phyloP scores from a whole-genome alignment of 2,113 vertebrate species.

The Hippopotamus amphibius region DNA sequence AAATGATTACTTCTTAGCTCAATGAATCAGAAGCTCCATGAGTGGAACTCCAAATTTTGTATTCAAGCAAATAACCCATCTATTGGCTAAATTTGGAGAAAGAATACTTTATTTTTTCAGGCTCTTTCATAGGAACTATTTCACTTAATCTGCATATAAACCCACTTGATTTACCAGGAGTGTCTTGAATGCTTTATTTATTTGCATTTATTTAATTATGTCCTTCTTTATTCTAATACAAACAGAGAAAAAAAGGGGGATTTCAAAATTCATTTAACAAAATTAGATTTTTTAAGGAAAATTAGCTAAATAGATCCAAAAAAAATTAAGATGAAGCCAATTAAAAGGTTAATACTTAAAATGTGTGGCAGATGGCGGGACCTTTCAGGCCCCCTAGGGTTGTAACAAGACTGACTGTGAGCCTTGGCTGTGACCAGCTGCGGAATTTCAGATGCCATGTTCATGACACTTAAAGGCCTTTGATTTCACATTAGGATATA shows the following conservation, averaged over 20 bases:
- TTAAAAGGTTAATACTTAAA: slow-evolving; percentile 43
- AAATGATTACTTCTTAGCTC: background rate
- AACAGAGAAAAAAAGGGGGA: background rate
- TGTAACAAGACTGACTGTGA: background rate
- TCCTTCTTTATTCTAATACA: background rate
- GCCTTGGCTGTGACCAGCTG: background rate
- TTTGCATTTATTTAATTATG: background rate
- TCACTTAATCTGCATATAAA: background rate
- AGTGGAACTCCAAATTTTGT: background rate
- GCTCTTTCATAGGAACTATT: background rate
- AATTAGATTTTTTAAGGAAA: background rate
- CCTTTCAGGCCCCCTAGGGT: background rate
- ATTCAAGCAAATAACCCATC: background rate
- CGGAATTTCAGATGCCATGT: background rate
- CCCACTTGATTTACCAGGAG: background rate
- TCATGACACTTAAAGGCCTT: background rate
- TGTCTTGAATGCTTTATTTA: slow-evolving; percentile 30
- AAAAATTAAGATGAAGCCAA: background rate
- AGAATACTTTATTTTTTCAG: background rate
- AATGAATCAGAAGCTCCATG: background rate
- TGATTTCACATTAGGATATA: background rate
- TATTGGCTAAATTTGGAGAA: background rate
- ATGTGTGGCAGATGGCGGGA: slow-evolving; percentile 3
- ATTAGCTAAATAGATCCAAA: background rate
- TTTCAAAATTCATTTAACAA: background rate